Percentiles rank a stretch among this genome's conserved stretches.
phyloP scores from a whole-genome alignment of 2,888 invertebrate species.

The Eupithecia dodoneata region DNA sequence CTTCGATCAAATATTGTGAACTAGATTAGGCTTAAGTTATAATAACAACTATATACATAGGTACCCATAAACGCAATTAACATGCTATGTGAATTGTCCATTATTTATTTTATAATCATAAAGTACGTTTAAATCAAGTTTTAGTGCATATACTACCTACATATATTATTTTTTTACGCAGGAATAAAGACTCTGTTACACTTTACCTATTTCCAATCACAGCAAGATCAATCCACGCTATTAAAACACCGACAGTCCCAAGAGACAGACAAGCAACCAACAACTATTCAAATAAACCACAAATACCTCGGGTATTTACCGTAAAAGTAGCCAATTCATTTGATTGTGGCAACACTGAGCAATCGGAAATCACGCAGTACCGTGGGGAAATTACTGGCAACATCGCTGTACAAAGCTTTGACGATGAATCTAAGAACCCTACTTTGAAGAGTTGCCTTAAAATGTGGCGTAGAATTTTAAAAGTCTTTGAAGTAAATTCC shows the following conservation, averaged over 20 bases:
- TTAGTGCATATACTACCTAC: neutral
- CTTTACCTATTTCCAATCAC: neutral
- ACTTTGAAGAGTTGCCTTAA: constrained; percentile 26
- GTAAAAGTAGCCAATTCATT: constrained; percentile 63
- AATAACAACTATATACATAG: neutral
- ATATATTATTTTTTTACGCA: neutral
- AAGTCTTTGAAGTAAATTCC: constrained; percentile 10
- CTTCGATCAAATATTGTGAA: neutral
- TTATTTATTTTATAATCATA: neutral
- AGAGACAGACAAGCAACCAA: constrained; percentile 21
- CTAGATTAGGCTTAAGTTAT: neutral
- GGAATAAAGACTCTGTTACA: neutral
- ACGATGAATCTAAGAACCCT: constrained; percentile 30
- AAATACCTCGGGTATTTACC: constrained; percentile 48
- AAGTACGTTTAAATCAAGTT: neutral
- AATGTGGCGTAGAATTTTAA: constrained; percentile 16
- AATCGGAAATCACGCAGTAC: constrained; percentile 61
- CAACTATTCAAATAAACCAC: constrained; percentile 40
- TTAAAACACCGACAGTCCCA: constrained; percentile 15
- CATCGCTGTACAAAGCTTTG: constrained; percentile 44
- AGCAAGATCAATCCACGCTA: constrained; percentile 3
- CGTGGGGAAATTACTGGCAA: constrained; percentile 69
- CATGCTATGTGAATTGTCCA: neutral
- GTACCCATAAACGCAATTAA: neutral
- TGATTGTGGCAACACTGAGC: constrained; percentile 63